phyloP scores from a whole-genome alignment of 2,113 vertebrate species.

The Sturnira hondurensis region DNA sequence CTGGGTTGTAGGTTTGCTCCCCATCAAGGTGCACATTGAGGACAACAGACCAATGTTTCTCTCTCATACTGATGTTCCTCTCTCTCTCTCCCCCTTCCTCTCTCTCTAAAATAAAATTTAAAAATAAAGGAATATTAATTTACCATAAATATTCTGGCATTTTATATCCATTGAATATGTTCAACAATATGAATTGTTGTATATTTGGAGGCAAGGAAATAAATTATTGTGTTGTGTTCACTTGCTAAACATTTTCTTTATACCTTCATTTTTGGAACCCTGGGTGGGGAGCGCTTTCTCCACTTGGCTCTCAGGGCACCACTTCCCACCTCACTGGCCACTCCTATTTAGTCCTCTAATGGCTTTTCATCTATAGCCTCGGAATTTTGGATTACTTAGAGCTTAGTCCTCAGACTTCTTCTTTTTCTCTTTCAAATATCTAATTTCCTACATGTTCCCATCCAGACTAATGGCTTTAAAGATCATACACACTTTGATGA shows the following conservation, averaged over 20 bases:
- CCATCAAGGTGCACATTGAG: no score
- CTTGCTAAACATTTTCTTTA: not conserved
- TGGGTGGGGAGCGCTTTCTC: not conserved
- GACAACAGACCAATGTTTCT: no score
- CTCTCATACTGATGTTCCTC: no score
- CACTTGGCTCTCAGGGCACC: not conserved
- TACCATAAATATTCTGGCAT: not conserved
- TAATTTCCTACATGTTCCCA: not conserved
- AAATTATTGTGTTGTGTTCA: not conserved
- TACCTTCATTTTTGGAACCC: not conserved
- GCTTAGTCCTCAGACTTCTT: not conserved
- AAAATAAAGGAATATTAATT: not conserved
- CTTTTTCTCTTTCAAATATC: not conserved
- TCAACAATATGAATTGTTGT: not conserved
- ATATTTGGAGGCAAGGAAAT: not conserved
- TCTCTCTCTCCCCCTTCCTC: no score
- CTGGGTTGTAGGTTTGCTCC: no score
- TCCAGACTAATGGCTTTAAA: slow-evolving; percentile 3
- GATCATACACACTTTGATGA: slow-evolving; percentile 5
- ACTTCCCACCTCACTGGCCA: not conserved
- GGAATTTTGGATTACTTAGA: not conserved
- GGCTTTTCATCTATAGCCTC: not conserved
- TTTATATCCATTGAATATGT: not conserved
- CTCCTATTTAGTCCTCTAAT: not conserved
- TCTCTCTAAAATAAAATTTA: no score